Conservation (phyloP, 2,113 vertebrate species). For the Brachyhypopomus gauderio region DNA sequence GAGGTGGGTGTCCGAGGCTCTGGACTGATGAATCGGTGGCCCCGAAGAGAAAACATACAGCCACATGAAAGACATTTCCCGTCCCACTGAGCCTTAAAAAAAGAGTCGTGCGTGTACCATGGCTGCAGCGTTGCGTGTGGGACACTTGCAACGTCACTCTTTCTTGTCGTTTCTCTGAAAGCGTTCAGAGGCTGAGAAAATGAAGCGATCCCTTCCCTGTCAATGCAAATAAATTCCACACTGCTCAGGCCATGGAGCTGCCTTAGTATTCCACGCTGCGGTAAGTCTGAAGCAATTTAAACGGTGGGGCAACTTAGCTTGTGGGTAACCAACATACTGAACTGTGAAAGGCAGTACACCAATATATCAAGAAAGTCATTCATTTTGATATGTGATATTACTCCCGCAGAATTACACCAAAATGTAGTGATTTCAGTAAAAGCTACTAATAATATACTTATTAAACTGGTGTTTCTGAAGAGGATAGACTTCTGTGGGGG, state of each 20-base stretch:
- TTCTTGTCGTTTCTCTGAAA: conserved; percentile 42
- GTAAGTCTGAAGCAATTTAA: conserved; percentile 34
- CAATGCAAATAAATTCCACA: conserved; percentile 44
- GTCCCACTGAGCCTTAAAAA: not conserved
- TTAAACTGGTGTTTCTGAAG: conserved; percentile 8
- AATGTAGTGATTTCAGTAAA: conserved; percentile 36
- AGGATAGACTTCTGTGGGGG: not conserved
- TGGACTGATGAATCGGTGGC: conserved; percentile 4
- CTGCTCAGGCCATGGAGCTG: conserved; percentile 16
- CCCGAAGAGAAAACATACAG: conserved; percentile 3
- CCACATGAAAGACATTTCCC: conserved; percentile 14
- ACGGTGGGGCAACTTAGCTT: conserved; percentile 24
- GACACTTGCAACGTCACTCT: conserved; percentile 37
- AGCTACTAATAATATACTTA: conserved; percentile 10
- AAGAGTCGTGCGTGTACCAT: not conserved
- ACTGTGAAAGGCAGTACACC: conserved; percentile 39
- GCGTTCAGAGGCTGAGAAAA: conserved; percentile 34
- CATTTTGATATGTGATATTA: conserved; percentile 26
- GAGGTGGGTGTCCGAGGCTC: not conserved
- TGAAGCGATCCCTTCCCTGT: conserved; percentile 36
- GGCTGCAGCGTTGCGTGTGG: conserved; percentile 3
- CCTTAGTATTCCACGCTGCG: conserved; percentile 33
- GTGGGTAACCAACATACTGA: conserved; percentile 26
- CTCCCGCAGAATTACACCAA: conserved; percentile 30
- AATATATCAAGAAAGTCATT: conserved; percentile 35